Conservation (phyloP, 2,888 invertebrate genomes). For the Drosophila prolongata region DNA sequence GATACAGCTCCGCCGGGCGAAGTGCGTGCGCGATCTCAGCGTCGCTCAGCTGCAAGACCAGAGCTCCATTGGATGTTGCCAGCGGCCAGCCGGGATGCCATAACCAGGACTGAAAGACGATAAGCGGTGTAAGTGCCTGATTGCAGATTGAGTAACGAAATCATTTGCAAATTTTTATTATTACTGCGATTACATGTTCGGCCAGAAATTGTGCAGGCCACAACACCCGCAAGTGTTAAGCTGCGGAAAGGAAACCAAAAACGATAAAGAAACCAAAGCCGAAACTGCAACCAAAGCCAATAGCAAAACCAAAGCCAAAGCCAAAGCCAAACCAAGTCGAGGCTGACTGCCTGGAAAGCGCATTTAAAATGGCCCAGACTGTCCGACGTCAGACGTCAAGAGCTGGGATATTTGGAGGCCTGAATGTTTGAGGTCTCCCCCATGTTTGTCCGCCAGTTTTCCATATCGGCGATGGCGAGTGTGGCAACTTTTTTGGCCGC, state of each 20-base stretch:
- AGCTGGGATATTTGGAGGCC: constrained; percentile 31
- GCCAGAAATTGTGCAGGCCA: constrained; percentile 71
- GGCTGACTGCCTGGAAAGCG: constrained; percentile 64
- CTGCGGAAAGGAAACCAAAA: constrained; percentile 67
- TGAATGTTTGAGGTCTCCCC: constrained; percentile 38
- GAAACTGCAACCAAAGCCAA: constrained; percentile 17
- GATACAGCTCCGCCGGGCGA: constrained; percentile 88
- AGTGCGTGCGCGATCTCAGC: constrained; percentile 86
- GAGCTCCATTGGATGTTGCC: constrained; percentile 87
- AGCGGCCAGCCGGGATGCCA: constrained; percentile 89
- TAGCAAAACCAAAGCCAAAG: constrained; percentile 24
- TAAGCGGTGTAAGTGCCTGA: constrained; percentile 36
- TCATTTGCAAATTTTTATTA: constrained; percentile 80
- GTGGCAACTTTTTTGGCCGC: constrained; percentile 49
- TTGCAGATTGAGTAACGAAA: constrained; percentile 77
- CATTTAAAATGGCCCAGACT: constrained; percentile 76
- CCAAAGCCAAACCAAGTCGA: constrained; percentile 21
- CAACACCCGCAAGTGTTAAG: constrained; percentile 82
- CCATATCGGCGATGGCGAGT: constrained; percentile 77
- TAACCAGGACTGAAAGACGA: constrained; percentile 86
- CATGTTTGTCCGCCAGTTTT: constrained; percentile 62
- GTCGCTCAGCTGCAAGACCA: constrained; percentile 88
- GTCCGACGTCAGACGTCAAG: constrained; percentile 49
- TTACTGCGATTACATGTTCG: constrained; percentile 76
- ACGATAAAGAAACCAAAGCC: constrained; percentile 44